These are phyloP conservation scores for Cariama cristata DNA, from an alignment of 2,113 vertebrate genomes.

Conservation along the genomic window DNA sequence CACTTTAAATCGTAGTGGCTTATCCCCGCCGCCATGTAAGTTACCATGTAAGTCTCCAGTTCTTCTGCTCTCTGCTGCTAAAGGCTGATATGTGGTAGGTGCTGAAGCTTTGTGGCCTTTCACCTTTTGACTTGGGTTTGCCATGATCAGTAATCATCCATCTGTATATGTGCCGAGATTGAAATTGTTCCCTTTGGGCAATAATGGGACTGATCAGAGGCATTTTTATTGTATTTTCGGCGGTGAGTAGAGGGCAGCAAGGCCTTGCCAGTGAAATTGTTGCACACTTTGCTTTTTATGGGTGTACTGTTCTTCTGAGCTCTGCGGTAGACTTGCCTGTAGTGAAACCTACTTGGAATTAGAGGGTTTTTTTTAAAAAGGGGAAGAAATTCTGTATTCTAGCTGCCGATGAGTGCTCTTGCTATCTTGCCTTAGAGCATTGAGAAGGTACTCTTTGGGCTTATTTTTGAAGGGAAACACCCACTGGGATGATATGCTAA, in stretches of 20 bases:
- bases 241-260: conserved; percentile 48
- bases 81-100: conserved; percentile 73
- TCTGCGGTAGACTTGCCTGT: conserved; percentile 57
- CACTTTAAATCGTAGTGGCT: conserved; percentile 94
- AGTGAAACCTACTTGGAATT: conserved; percentile 20
- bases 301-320: conserved; percentile 56
- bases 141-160: conserved; percentile 54
- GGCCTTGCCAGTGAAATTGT: conserved; percentile 39
- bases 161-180: conserved; percentile 42
- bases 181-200: conserved; percentile 57
- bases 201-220: conserved; percentile 58
- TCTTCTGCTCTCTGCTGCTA: conserved; percentile 73
- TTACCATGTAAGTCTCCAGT: conserved; percentile 89
- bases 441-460: conserved; percentile 64
- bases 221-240: conserved; percentile 17
- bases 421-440: conserved; percentile 50
- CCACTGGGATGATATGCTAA: neutral
- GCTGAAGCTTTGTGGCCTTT: conserved; percentile 68
- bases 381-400: neutral
- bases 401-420: conserved; percentile 17
- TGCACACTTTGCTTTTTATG: conserved; percentile 50
- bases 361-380: conserved; percentile 1
- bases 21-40: conserved; percentile 97
- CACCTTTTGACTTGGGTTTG: conserved; percentile 61
- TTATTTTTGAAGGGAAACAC: neutral